Conservation (phyloP, 2,797 vertebrate species). For the Glyptemys insculpta region DNA sequence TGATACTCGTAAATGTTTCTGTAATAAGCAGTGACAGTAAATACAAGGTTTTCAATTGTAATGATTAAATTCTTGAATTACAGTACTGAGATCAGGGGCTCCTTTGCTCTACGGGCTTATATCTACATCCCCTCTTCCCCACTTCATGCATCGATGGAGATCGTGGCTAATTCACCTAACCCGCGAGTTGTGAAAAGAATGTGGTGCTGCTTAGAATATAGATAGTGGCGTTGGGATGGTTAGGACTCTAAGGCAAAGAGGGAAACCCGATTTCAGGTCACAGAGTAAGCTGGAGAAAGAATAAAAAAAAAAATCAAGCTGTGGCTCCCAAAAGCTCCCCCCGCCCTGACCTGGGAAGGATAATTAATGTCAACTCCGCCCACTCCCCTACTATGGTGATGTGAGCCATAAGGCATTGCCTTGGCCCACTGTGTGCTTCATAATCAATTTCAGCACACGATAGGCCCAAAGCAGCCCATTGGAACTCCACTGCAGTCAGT, state of each 20-base stretch:
- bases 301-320: not conserved
- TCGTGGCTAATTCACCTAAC: not conserved
- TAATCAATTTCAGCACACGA: not conserved
- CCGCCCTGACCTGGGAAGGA: not conserved
- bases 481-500: not conserved
- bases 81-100: too few relatives aligned
- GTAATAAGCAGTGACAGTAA: not conserved
- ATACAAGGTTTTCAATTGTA: not conserved
- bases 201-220: not conserved
- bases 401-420: not conserved
- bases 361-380: not conserved
- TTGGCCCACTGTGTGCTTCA: not conserved
- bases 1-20: not conserved
- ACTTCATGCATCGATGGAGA: not conserved
- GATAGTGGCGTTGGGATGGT: not conserved
- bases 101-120: not conserved
- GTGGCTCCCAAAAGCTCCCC: not conserved
- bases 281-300: not conserved
- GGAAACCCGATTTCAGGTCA: not conserved
- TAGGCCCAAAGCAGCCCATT: not conserved
- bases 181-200: not conserved
- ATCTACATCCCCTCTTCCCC: not conserved
- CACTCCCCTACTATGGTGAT: not conserved
- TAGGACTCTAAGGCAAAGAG: not conserved
- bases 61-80: not conserved